Evolutionary conservation across 2,888 invertebrate genomes (phyloP).

Genomic region (Epirrhoe tristata): DNA sequence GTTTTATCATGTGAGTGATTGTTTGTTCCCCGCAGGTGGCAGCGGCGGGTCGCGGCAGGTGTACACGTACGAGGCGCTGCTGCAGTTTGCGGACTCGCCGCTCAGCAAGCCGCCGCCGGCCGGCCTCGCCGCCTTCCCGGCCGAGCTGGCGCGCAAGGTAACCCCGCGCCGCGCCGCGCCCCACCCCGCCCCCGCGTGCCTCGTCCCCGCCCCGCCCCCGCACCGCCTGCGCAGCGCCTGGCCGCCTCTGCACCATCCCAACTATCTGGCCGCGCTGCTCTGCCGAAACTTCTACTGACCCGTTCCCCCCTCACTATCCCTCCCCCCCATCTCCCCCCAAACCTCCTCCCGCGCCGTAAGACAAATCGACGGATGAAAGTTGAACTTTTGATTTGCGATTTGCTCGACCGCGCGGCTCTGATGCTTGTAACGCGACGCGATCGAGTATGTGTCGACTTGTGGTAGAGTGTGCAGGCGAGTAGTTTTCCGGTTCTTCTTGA

Average conservation of each 20-base stretch:
- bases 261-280: constrained; percentile 78
- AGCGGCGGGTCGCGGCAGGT: constrained; percentile 70
- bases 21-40: constrained; percentile 54
- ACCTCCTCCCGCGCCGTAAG: constrained; percentile 29
- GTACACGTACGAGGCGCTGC: constrained; percentile 83
- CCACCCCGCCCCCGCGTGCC: constrained; percentile 43
- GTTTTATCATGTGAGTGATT: constrained; percentile 7
- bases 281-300: constrained; percentile 77
- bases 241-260: constrained; percentile 71
- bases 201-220: constrained; percentile 44
- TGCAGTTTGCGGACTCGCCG: constrained; percentile 84
- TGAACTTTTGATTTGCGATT: constrained; percentile 51
- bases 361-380: constrained; percentile 46
- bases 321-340: constrained; percentile 1
- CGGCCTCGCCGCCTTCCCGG: constrained; percentile 77
- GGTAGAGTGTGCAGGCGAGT: constrained; percentile 36
- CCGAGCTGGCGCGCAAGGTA: constrained; percentile 84
- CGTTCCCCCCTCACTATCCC: not conserved
- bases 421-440: constrained; percentile 37
- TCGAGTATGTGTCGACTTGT: constrained; percentile 24
- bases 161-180: constrained; percentile 58
- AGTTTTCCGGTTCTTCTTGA: constrained; percentile 54
- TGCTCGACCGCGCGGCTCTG: constrained; percentile 33
- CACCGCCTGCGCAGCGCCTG: constrained; percentile 54
- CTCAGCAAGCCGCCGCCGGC: constrained; percentile 83